Base-by-base conservation (phyloP, 2,113 vertebrate species). In the Monopterus albus region DNA sequence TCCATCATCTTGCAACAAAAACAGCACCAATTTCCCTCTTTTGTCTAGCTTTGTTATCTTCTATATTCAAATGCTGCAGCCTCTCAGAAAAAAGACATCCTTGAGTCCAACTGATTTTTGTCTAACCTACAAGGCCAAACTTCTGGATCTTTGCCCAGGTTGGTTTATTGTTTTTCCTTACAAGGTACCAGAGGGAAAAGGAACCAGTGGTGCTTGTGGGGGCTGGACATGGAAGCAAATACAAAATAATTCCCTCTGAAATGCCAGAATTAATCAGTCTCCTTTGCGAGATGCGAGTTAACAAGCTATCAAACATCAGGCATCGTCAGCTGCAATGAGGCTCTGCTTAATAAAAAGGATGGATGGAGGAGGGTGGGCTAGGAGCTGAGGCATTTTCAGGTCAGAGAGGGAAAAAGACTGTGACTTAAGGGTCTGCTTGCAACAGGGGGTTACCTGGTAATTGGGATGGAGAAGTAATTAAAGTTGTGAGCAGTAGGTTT, bases 301-400 rank as follows among this genome's bases (percentile, higher is more conserved):
- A 88, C 82, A 90, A 88, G 83, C 83, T 75, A 73, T 83, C 56
- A 82, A 70, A 71, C 78, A 83, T 75, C 74, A 72, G 69, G 71
- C 55, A 62, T 28, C 38, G 55, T 59, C 36, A 52, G 76, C 73
- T 62, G 79, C 46, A 21, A 42, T 15, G 50, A 76, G 51, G 10
- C 72, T 55, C 14, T 0, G 5, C 65, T 72, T 83, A 33, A 84
- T 79, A 61, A 81, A 79, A 75, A 72, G 25, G 68, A 84, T 82
- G 72, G 61, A 79, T 26, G 60, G 58, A 66, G 50, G 21, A 28
- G 26, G 55, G 28, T 42, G 21, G 11, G 43, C 26, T 7, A 17
- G 39, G 38, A 12, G 68, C 56, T 12, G 36, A 43, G 72, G 75
- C 25, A 5, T 75, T 76, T 86, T 75, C 39, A 72, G 82, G 74